Evolutionary conservation across 30 jellyfish, hydroid and myxozoan genomes (phyloP).

Genomic region (Catostylus mosaicus): DNA sequence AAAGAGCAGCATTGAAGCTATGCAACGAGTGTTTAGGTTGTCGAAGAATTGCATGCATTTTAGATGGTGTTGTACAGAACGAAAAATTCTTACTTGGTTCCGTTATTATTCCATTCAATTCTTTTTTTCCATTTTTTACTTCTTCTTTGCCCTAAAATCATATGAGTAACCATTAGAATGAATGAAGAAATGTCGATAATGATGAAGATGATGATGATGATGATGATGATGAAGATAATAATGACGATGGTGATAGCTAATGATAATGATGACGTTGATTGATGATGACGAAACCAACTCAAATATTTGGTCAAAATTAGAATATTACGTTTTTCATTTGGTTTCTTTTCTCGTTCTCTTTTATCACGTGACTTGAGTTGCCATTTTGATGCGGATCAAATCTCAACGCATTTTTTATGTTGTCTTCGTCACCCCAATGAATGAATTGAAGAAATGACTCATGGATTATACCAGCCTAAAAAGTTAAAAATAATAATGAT

Average conservation of each 20-base stretch:
- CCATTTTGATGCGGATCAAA: constrained; percentile 11
- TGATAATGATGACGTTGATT: background rate
- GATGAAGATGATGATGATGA: background rate
- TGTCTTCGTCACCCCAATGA: constrained; percentile 63
- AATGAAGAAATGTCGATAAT: too few species aligned
- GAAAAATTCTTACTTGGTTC: background rate
- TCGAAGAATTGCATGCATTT: background rate
- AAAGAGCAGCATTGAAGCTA: too few species aligned
- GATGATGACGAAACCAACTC: too few species aligned
- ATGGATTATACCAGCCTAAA: constrained; percentile 94
- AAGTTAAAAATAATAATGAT: background rate
- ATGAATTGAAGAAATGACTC: constrained; percentile 85
- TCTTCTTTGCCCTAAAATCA: background rate
- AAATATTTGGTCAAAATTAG: too few species aligned
- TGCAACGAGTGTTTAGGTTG: too few species aligned
- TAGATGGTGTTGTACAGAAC: background rate
- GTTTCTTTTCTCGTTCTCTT: constrained; percentile 7
- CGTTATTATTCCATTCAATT: background rate
- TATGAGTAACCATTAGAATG: too few species aligned
- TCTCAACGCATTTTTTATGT: constrained; percentile 22
- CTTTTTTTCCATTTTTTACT: background rate
- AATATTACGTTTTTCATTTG: background rate
- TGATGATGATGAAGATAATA: background rate
- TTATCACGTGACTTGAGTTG: background rate
- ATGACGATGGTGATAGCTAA: background rate